Percentiles rank a stretch among this genome's conserved stretches.
Evolutionary conservation across 2,888 invertebrate species (phyloP).

Genomic region (Erynnis tages): DNA sequence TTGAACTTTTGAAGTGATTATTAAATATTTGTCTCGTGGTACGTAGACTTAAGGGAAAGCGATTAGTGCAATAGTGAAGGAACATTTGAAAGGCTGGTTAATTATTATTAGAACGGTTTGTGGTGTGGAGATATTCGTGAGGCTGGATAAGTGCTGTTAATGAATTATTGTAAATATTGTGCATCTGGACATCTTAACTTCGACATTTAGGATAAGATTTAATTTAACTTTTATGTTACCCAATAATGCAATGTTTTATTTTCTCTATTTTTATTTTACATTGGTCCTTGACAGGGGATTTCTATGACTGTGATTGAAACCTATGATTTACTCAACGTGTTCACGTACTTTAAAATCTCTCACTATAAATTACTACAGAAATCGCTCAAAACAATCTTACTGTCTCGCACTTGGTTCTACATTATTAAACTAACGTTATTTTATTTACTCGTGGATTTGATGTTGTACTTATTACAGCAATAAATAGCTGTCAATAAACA

Average conservation of each 20-base stretch:
- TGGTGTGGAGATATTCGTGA: background rate
- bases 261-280: conserved; percentile 6
- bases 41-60: background rate
- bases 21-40: background rate
- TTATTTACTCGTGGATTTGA: too few species aligned
- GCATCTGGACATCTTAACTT: conserved; percentile 11
- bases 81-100: background rate
- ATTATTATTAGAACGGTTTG: background rate
- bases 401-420: conserved; percentile 15
- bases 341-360: background rate
- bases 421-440: too few species aligned
- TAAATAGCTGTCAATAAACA: background rate
- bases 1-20: conserved; percentile 5
- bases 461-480: too few species aligned
- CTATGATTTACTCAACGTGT: background rate
- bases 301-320: conserved; percentile 28
- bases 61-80: conserved; percentile 13
- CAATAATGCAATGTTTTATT: conserved; percentile 3
- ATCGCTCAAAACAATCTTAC: background rate
- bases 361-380: background rate
- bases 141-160: conserved; percentile 17
- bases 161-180: conserved; percentile 18
- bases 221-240: conserved; percentile 53
- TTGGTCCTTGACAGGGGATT: conserved; percentile 35
- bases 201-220: conserved; percentile 13